These are phyloP conservation scores for Chionomys nivalis DNA, from an alignment of 2,113 vertebrate species.

Conservation along the genomic window DNA sequence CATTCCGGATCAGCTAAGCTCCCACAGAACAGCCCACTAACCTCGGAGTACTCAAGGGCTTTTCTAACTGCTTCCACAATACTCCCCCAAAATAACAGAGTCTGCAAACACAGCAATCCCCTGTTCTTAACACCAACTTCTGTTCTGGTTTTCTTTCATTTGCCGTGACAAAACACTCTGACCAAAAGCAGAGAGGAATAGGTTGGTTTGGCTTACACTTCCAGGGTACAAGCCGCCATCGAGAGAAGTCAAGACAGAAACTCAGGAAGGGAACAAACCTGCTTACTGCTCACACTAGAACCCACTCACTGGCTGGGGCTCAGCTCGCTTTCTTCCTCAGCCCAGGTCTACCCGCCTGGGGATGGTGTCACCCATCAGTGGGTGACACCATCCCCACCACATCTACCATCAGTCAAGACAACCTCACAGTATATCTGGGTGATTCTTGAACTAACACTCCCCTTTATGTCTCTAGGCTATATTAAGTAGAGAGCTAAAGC, in stretches of 20 bases:
- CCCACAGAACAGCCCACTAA: neutral
- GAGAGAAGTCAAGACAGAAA: neutral
- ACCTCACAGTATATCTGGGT: neutral
- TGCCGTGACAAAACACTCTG: neutral
- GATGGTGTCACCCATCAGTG: neutral
- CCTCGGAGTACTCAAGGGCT: neutral
- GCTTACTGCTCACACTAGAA: neutral
- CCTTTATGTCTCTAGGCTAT: neutral
- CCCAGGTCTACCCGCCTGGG: neutral
- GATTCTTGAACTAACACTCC: neutral
- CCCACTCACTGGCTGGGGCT: neutral
- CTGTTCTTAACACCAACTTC: neutral
- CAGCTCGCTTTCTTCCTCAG: neutral
- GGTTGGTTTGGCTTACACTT: neutral
- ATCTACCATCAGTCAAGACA: neutral
- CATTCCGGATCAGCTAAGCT: neutral
- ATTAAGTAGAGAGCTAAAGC: neutral
- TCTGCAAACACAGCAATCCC: neutral
- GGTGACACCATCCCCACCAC: too few relatives aligned
- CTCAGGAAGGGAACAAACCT: neutral
- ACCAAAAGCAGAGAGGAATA: neutral
- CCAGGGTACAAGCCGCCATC: neutral
- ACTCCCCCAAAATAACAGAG: neutral
- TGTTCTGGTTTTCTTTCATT: neutral
- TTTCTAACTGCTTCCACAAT: neutral